Percentiles rank a stretch among this genome's conserved stretches.
Conservation (phyloP, 2,888 invertebrate genomes). For the Cantharis nigra region DNA sequence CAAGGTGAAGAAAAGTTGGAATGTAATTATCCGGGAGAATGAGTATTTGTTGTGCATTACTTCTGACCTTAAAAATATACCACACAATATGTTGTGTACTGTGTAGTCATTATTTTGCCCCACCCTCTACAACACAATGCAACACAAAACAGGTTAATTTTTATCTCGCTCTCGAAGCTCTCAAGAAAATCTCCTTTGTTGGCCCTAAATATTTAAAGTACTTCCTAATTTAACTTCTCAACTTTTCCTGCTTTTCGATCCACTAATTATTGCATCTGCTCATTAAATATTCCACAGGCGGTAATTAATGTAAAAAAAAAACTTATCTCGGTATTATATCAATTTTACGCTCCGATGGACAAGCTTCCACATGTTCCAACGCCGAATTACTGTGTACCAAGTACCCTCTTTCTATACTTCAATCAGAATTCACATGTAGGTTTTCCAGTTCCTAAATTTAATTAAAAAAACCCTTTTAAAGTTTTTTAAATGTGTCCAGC, state of each 20-base stretch:
- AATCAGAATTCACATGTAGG: not conserved
- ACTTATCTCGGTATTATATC: not conserved
- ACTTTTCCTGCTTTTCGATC: not conserved
- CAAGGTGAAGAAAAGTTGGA: not conserved
- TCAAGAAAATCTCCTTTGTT: not conserved
- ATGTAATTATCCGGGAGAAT: not conserved
- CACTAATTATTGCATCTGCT: not conserved
- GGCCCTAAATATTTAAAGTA: not conserved
- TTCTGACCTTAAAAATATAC: not conserved
- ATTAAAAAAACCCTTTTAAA: not conserved
- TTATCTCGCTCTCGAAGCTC: not conserved
- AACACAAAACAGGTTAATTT: not conserved
- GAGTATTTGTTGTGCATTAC: not conserved
- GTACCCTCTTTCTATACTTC: not conserved
- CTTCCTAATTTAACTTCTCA: not conserved
- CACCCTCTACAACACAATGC: not conserved
- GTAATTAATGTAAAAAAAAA: not conserved
- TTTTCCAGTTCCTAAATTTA: not conserved
- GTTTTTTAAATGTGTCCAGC: not conserved
- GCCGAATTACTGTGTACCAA: not conserved
- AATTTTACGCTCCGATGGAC: not conserved
- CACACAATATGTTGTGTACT: not conserved
- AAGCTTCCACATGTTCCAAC: not conserved
- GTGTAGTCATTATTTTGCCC: not conserved
- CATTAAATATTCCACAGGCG: not conserved